These are phyloP conservation scores for Melolontha melolontha DNA, from an alignment of 2,888 invertebrate genomes.

Conservation along the genomic window DNA sequence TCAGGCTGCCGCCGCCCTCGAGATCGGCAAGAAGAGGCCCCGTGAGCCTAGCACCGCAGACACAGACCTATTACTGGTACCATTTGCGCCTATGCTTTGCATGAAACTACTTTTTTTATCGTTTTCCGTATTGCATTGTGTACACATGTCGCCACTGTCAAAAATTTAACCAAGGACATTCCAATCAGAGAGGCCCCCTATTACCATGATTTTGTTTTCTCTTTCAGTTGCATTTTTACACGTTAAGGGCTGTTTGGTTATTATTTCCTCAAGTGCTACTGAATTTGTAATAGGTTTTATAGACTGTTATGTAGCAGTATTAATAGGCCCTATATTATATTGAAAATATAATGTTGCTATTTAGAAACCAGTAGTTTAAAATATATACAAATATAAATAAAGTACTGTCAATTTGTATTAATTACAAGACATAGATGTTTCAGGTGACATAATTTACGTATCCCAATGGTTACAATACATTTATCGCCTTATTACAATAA, in stretches of 20 bases:
- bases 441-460: too few species aligned
- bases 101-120: conserved; percentile 66
- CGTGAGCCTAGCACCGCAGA: conserved; percentile 79
- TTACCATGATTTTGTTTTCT: conserved; percentile 1
- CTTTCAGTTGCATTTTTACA: conserved; percentile 14
- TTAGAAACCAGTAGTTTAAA: too few species aligned
- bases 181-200: conserved; percentile 13
- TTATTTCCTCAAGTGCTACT: conserved; percentile 39
- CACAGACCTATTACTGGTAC: conserved; percentile 96
- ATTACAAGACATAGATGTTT: too few species aligned
- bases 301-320: too few species aligned
- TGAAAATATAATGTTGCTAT: too few species aligned
- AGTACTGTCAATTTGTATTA: too few species aligned
- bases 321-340: too few species aligned
- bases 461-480: too few species aligned
- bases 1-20: conserved; percentile 78
- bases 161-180: conserved; percentile 15
- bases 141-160: conserved; percentile 43
- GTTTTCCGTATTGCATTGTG: conserved; percentile 44
- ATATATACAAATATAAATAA: too few species aligned
- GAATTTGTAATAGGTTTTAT: conserved; percentile 3
- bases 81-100: conserved; percentile 72
- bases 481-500: too few species aligned
- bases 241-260: conserved; percentile 24
- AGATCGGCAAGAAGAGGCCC: conserved; percentile 96